Percentiles rank a stretch among this genome's conserved stretches.
These are phyloP conservation scores for Octomys mimax DNA, from an alignment of 2,797 vertebrate species.

Conservation along the genomic window DNA sequence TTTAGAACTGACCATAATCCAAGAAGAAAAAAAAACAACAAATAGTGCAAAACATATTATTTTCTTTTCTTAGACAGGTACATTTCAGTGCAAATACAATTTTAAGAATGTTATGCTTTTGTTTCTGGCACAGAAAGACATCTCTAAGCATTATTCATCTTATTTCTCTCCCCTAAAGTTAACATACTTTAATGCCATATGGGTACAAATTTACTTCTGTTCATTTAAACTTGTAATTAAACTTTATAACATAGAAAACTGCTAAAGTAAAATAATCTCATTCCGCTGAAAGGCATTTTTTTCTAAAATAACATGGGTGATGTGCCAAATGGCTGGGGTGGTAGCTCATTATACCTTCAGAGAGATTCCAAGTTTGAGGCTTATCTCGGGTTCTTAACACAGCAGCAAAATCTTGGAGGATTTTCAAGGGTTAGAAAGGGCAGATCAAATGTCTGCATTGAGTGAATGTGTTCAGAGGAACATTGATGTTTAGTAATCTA, in stretches of 20 bases:
- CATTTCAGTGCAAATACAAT: slow-evolving; percentile 76
- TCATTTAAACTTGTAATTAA: slow-evolving; percentile 87
- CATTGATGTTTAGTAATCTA: slow-evolving; percentile 18
- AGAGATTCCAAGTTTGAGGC: slow-evolving; percentile 83
- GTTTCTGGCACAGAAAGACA: slow-evolving; percentile 84
- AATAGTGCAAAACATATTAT: slow-evolving; percentile 76
- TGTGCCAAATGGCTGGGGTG: slow-evolving; percentile 84
- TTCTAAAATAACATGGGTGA: slow-evolving; percentile 83
- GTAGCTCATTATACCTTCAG: slow-evolving; percentile 85
- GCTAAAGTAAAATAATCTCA: slow-evolving; percentile 86
- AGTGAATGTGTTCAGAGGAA: slow-evolving; percentile 17
- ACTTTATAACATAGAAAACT: slow-evolving; percentile 86
- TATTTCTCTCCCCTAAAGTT: slow-evolving; percentile 85
- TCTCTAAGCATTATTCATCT: slow-evolving; percentile 86
- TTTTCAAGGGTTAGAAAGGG: slow-evolving; percentile 77
- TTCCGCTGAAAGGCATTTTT: slow-evolving; percentile 79
- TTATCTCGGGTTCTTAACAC: slow-evolving; percentile 80
- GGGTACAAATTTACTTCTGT: slow-evolving; percentile 86
- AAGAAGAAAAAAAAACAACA: slow-evolving; percentile 65
- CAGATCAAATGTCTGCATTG: slow-evolving; percentile 60
- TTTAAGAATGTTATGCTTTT: slow-evolving; percentile 84
- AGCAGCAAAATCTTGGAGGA: slow-evolving; percentile 63
- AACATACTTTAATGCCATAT: slow-evolving; percentile 87
- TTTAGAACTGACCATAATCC: slow-evolving; percentile 72
- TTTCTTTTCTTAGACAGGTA: slow-evolving; percentile 82